Evolutionary conservation across 2,797 vertebrate species (phyloP), one percentile per base, ranked within the genome.

Genomic region (Halcyon badia): DNA sequence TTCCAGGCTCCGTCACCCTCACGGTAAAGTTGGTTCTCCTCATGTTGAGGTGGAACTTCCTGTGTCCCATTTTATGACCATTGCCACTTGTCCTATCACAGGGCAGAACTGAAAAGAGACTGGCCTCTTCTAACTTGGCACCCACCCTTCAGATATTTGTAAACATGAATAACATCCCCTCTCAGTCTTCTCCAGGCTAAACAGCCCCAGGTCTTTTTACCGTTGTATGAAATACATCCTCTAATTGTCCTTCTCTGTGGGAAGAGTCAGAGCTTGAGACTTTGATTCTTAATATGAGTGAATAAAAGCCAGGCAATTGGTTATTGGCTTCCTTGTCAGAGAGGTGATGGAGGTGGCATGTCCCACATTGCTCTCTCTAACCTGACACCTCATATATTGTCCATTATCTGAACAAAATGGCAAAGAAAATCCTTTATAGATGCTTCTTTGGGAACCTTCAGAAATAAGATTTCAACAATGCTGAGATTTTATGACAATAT

Each of bases 401-500:
- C 57, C 25, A 4, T 82, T 96, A 79, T 44, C 60, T 64, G 71
- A 96, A 75, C 14, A 75, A 88, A 95, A 87, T 31, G 28, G 16
- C 30, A 91, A 76, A 78, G 64, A 72, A 92, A 89, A 76, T 69
- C 31, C 75, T 70, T 73, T 89, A 57, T 25, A 92, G 56, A 49
- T 56, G 25, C 31, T 30, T 80, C 28, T 90, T 91, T 57, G 76
- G 73, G 79, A 93, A 25, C 49, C 73, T 84, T 92, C 82, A 82
- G 84, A 96, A 96, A 83, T 37, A 90, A 92, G 78, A 78, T 86
- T 92, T 94, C 65, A 87, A 57, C 28, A 52, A 78, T 73, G 37
- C 30, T 51, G 75, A 87, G 82, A 77, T 94, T 94, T 95, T 95
- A 76, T 91, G 92, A 89, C 87, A 95, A 56, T 6, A 15, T 96